Evolutionary conservation across 2,888 invertebrate genomes (phyloP), one percentile per base, ranked within the genome.

Genomic region (Metallyticus violacea): DNA sequence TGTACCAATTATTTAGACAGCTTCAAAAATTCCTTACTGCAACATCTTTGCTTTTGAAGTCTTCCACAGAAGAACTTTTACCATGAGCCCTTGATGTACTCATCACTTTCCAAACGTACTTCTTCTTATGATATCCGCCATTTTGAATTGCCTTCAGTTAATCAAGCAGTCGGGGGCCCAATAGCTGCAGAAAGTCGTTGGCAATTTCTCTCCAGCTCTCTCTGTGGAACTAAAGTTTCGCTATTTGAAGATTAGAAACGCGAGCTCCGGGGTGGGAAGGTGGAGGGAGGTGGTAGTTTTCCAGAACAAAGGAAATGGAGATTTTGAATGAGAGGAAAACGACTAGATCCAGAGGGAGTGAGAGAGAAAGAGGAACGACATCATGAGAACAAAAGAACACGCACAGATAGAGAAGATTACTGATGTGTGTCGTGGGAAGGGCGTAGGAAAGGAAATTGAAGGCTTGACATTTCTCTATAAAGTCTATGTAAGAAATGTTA

Each of bases 241-340:
- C 87, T 86, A 87, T 86, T 87, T 87, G 85, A 86, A 87, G 87
- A 87, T 87, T 87, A 87, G 86, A 86, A 83, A 86, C 82, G 82
- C 84, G 76, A 62, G 85, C 80, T 77, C 77, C 28, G 84, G 26
- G 78, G 40, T 7, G 40, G 40, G 40, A 62, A 62, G 40, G 40
- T 22, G 40, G 22, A 62, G 40, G 40, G 40, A 62, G 83, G 83
- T 28, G 26, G 82, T 82, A 82, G 82, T 82, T 82, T 82, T 82
- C 82, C 85, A 85, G 86, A 86, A 87, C 87, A 87, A 87, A 87
- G 87, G 86, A 85, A 87, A 87, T 87, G 87, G 86, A 87, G 85
- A 87, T 87, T 87, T 87, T 87, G 87, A 87, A 87, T 87, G 85
- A 86, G 86, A 85, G 77, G 81, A 77, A 82, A 26, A 26, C 80